Conservation (phyloP, 2,888 invertebrate genomes). For the Cyclophora albipunctata region DNA sequence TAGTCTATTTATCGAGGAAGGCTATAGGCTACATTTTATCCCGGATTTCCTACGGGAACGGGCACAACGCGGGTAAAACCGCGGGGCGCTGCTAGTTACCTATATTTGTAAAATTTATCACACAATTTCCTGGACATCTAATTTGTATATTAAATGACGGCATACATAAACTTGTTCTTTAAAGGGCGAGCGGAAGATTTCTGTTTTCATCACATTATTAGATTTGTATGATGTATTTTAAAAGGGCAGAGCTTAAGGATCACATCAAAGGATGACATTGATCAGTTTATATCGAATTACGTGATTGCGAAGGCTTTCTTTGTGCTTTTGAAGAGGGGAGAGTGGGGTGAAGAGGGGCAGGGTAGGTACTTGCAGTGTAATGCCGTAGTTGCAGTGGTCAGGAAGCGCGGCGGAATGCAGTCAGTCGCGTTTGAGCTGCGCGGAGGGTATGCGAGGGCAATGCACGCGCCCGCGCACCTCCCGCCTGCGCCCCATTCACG, state of each 20-base stretch:
- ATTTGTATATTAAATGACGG: too few species aligned
- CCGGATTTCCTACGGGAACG: too few species aligned
- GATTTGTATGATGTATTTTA: slow-evolving; percentile 58
- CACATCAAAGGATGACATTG: slow-evolving; percentile 41
- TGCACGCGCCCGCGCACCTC: slow-evolving; percentile 60
- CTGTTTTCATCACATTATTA: slow-evolving; percentile 53
- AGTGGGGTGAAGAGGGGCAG: slow-evolving; percentile 27
- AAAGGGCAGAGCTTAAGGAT: slow-evolving; percentile 36
- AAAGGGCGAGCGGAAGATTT: slow-evolving; percentile 35
- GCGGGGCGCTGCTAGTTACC: too few species aligned
- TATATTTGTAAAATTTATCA: too few species aligned
- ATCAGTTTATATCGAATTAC: slow-evolving; percentile 45
- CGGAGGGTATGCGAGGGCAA: slow-evolving; percentile 51
- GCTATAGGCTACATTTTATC: too few species aligned
- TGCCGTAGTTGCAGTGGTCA: slow-evolving; percentile 72
- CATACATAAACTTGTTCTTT: background rate
- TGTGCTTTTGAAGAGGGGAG: slow-evolving; percentile 27
- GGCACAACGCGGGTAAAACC: too few species aligned
- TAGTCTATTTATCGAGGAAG: too few species aligned
- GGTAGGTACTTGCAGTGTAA: slow-evolving; percentile 63
- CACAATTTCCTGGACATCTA: too few species aligned
- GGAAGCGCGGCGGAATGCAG: slow-evolving; percentile 75
- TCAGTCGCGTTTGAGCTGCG: slow-evolving; percentile 66
- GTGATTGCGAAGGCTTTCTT: slow-evolving; percentile 37
- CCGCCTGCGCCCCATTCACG: slow-evolving; percentile 51